Base-by-base conservation (phyloP, 2,888 invertebrate species). In the Cinara cedri region DNA sequence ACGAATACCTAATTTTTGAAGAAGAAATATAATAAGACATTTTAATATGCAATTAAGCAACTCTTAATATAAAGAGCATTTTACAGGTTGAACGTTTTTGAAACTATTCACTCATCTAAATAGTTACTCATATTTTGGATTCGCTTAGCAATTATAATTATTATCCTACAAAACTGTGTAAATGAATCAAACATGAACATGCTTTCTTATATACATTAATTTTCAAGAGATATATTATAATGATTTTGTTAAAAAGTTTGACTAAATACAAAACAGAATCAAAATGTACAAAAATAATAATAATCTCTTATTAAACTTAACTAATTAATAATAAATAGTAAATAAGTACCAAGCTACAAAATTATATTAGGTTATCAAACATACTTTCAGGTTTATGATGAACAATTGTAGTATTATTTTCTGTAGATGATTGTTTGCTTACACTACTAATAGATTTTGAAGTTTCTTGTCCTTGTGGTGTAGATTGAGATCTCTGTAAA, bases 51-150 rank as follows among this genome's bases (percentile, higher is more conserved):
- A 68, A 70, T 78, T 78, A 78, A 78, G 78, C 78, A 70, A 70
- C 76, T 76, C 44, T 57, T 76, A 34, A 34, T 49, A 68, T 4
- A 76, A 55, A 57, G 78, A 78, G 78, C 49, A 70, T 68, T 72
- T 70, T 68, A 78, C 78, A 70, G 78, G 78, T 78, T 78, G 78
- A 78, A 78, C 78, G 78, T 78, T 78, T 78, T 78, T 78, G 78
- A 70, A 78, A 78, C 78, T 78, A 78, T 78, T 78, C 68, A 78
- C 70, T 60, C 68, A 42, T 78, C 78, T 78, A 78, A 75, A 75
- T 66, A 44, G 76, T 76, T 76, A 66, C 76, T 66, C 14, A 57
- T 68, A 75, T 54, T 65, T 75, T 75, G 74, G 26, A 68, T 68
- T 76, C 14, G 21, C 57, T 66, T 76, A 68, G 76, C 66, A 63